Evolutionary conservation across 2,888 invertebrate species (phyloP).

Genomic region (Drosophila incognita): DNA sequence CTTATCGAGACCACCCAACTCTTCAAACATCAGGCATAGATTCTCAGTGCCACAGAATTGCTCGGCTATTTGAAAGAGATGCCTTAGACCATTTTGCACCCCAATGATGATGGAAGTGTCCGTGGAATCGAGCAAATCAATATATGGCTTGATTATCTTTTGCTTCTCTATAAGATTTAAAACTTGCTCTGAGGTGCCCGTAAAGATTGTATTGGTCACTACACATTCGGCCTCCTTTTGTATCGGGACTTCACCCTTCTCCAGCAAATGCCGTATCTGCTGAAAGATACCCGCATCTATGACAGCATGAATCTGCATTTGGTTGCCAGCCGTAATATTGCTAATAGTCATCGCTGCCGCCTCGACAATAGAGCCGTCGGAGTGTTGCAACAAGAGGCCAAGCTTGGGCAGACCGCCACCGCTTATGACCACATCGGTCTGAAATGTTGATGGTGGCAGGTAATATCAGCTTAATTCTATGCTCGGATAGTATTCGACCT

Average conservation of each 20-base stretch:
- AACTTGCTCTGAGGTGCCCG: conserved; percentile 91
- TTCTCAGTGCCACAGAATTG: conserved; percentile 91
- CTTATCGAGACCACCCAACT: conserved; percentile 95
- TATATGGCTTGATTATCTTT: conserved; percentile 91
- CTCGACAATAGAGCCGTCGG: conserved; percentile 84
- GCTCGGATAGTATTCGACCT: background rate
- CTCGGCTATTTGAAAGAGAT: conserved; percentile 91
- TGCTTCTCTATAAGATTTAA: conserved; percentile 88
- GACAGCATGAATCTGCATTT: conserved; percentile 91
- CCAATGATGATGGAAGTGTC: conserved; percentile 92
- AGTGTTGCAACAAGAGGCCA: conserved; percentile 88
- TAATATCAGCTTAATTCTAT: background rate
- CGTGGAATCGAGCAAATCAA: conserved; percentile 90
- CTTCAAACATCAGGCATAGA: conserved; percentile 93
- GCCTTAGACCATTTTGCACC: conserved; percentile 91
- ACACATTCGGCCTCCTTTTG: conserved; percentile 98
- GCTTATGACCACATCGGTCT: conserved; percentile 92
- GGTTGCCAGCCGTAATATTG: conserved; percentile 96
- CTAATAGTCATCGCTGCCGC: conserved; percentile 92
- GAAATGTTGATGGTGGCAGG: conserved; percentile 38
- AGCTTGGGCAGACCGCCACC: conserved; percentile 90
- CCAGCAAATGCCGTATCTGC: conserved; percentile 80
- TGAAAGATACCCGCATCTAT: conserved; percentile 87
- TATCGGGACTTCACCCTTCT: conserved; percentile 89
- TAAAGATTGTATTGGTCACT: conserved; percentile 95